Conservation (phyloP, 1,140 invertebrate genomes). For the Caenorhabditis briggsae region DNA sequence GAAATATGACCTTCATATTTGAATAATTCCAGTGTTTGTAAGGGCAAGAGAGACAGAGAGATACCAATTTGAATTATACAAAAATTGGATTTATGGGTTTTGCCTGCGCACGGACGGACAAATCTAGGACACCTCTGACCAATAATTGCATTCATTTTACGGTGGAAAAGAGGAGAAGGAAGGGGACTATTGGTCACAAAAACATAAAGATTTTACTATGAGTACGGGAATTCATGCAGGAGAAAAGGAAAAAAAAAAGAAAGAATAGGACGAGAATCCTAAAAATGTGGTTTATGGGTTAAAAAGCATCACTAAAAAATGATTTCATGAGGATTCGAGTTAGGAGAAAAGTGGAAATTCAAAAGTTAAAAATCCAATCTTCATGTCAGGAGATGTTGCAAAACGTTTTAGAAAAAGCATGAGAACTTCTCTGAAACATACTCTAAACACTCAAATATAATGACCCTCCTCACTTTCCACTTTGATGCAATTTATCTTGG, state of each 20-base stretch:
- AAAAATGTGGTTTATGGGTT: too few relatives aligned
- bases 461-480: too few relatives aligned
- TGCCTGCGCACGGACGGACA: background rate
- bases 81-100: constrained; percentile 46
- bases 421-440: too few relatives aligned
- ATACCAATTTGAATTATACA: constrained; percentile 44
- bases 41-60: too few relatives aligned
- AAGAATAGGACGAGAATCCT: background rate
- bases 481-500: too few relatives aligned
- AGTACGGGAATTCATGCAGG: background rate
- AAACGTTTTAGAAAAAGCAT: too few relatives aligned
- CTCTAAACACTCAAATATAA: too few relatives aligned
- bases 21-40: constrained; percentile 13
- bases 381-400: too few relatives aligned
- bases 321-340: too few relatives aligned
- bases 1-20: constrained; percentile 15
- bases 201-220: constrained; percentile 36
- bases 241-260: background rate
- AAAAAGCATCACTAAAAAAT: background rate
- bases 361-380: too few relatives aligned
- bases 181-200: background rate
- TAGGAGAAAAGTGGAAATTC: too few relatives aligned
- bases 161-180: background rate
- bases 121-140: constrained; percentile 41
- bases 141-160: constrained; percentile 38